Percentiles rank a stretch among this genome's conserved stretches.
phyloP scores from a whole-genome alignment of 2,797 vertebrate species.

The Hyperoplus lanceolatus region DNA sequence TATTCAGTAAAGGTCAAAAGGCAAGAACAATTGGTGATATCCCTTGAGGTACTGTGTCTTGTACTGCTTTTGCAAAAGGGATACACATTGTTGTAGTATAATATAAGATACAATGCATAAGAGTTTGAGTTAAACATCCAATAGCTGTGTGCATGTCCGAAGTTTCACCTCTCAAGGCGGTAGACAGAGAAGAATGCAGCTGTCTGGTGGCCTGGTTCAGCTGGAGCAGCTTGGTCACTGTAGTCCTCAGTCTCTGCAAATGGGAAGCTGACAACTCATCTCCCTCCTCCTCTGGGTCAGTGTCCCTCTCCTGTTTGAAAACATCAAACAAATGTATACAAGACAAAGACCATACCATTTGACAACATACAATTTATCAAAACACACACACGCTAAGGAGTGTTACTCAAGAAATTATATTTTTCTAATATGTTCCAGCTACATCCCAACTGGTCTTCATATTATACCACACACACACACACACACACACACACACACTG shows the following conservation, averaged over 20 bases:
- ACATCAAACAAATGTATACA: constrained; percentile 26
- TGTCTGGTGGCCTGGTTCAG: constrained; percentile 86
- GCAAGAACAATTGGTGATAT: not conserved
- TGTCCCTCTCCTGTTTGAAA: constrained; percentile 79
- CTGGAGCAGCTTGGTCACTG: constrained; percentile 83
- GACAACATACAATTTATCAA: not conserved
- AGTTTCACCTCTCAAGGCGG: constrained; percentile 85
- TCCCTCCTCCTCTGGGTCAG: constrained; percentile 54
- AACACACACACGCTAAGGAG: not conserved
- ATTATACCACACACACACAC: not conserved
- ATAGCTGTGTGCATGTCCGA: constrained; percentile 11
- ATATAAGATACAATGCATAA: not conserved
- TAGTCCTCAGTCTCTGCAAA: constrained; percentile 73
- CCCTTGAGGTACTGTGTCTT: not conserved
- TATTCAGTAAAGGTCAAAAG: not conserved
- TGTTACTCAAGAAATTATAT: not conserved
- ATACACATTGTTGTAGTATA: not conserved
- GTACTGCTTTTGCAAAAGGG: not conserved
- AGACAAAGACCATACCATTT: not conserved
- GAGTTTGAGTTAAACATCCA: not conserved
- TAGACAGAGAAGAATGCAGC: constrained; percentile 79
- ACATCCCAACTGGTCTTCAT: not conserved
- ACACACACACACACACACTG: not conserved
- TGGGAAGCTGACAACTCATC: constrained; percentile 57
- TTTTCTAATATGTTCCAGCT: not conserved